These are phyloP conservation scores for Pristiophorus japonicus DNA, from an alignment of 2,113 vertebrate genomes.

Conservation along the genomic window DNA sequence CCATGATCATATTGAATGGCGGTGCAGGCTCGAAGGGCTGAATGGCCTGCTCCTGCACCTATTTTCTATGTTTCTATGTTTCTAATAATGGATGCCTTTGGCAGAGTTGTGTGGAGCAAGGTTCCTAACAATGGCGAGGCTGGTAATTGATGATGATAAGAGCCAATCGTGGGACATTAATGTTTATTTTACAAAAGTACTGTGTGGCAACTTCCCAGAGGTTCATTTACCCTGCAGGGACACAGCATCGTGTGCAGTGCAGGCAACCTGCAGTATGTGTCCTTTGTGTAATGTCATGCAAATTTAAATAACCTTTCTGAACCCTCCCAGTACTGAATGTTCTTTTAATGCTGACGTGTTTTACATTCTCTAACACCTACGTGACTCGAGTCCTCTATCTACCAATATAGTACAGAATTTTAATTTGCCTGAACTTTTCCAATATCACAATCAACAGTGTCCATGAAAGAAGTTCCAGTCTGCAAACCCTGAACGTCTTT, in stretches of 20 bases:
- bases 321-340: neutral
- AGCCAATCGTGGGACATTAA: neutral
- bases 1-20: no score
- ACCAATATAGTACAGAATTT: neutral
- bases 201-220: neutral
- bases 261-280: neutral
- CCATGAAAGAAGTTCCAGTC: neutral
- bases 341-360: neutral
- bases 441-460: neutral
- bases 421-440: neutral
- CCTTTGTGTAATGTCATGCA: slow-evolving; percentile 1
- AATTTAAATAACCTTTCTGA: slow-evolving; percentile 18
- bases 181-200: neutral
- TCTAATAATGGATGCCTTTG: neutral
- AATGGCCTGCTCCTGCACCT: no score
- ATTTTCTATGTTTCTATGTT: no score
- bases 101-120: neutral
- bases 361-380: neutral
- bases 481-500: neutral
- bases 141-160: neutral
- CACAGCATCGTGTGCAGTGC: neutral
- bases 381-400: neutral
- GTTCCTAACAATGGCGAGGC: neutral
- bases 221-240: neutral
- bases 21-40: no score